Evolutionary conservation across 2,113 vertebrate species (phyloP), one percentile per base, ranked within the genome.

Genomic region (Brachionichthys hirsutus): DNA sequence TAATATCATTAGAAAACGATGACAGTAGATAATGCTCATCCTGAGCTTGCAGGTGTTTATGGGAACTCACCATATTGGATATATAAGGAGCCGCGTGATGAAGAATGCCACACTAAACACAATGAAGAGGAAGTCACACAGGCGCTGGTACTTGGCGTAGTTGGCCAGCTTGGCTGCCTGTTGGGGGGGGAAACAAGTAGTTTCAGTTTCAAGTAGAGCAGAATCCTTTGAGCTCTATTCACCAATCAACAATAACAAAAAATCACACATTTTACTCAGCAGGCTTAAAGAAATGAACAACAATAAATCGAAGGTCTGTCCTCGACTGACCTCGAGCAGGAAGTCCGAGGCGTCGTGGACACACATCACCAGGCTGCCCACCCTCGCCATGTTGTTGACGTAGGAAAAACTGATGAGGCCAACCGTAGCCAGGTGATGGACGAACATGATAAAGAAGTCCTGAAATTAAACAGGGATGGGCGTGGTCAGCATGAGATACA

Each of bases 401-500:
- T 98, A 99, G 1, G 97, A 99, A 78, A 98, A 98, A 0, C 93
- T 94, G 70, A 98, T 93, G 43, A 99, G 93, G 8, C 90, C 86
- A 5, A 98, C 86, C 0, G 94, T 91, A 42, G 92, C 93, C 86
- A 98, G 81, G 67, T 99, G 97, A 89, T 98, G 97, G 61, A 98
- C 75, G 10, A 98, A 98, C 97, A 99, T 99, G 50, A 98, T 90
- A 56, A 95, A 82, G 75, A 98, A 99, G 72, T 99, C 97, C 97
- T 99, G 87, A 9, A 57, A 83, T 43, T 1, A 43, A 30, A 20
- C 19, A 1, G 8, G 0, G 7, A 59, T 9, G 36, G 36, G 9
- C 12, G 12, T 3, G 14, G 16, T 72, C 16, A 67, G 12, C 45
- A 12, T 1, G 45, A 12, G 18, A 42, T 2, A 42, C 20, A 49